Base-by-base conservation (phyloP, 92 coral and sea anemone species). In the Phenganax subtilis region DNA sequence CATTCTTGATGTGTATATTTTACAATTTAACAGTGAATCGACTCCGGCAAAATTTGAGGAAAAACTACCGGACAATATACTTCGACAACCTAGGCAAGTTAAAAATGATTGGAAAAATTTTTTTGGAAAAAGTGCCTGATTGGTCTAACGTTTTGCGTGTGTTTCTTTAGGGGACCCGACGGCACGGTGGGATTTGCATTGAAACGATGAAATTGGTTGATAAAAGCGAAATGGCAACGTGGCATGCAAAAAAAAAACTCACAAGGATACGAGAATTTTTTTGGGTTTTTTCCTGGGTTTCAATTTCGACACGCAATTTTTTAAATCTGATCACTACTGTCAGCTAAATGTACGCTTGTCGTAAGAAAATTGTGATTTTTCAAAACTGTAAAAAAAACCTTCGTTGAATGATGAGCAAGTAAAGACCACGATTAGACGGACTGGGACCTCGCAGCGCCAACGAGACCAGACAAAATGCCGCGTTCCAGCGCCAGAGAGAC, bases 1-100 rank as follows among this genome's bases (percentile, higher is more conserved):
- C 31, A 30, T 4, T 69, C 20, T 8, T 14, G 12, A 65, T 44
- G 31, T 11, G 31, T 9, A 65, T 10, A 11, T 69, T 69, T 29
- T 69, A 8, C 10, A 25, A 25, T 69, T 69, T 29, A 69, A 54
- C 51, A 54, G 51, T 54, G 53, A 69, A 29, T 69, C 20, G 12
- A 11, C 9, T 10, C 12, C 12, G 27, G 8, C 61, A 31, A 76
- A 81, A 66, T 80, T 84, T 4, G 90, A 88, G 52, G 87, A 85
- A 52, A 91, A 88, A 72, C 86, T 85, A 57, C 90, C 91, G 47
- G 91, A 89, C 9, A 89, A 87, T 80, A 86, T 91, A 54, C 80
- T 89, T 61, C 89, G 96, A 31, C 90, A 89, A 51, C 96, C 96
- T 51, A 78, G 84, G 96, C 89, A 66, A 75, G 89, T 68, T 75